Evolutionary conservation across 2,113 vertebrate genomes (phyloP), one percentile per base, ranked within the genome.

Genomic region (Caranx melampygus): DNA sequence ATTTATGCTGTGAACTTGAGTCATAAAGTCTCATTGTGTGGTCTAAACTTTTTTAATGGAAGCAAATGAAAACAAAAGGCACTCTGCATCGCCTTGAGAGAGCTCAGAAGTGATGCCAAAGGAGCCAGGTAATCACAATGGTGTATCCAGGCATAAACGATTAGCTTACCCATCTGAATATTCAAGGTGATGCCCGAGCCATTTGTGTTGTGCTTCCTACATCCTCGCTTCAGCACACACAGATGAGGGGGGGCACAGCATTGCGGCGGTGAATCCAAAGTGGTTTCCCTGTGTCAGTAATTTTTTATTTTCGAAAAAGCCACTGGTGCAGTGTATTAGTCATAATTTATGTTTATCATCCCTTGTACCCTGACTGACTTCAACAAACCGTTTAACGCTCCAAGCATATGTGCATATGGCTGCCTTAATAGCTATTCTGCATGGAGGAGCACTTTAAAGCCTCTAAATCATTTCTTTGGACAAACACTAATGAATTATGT

Each of bases 321-420:
- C 96, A 97, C 95, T 96, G 96, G 96, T 96, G 97, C 97, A 96
- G 96, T 96, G 97, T 97, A 97, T 98, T 98, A 98, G 96, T 96
- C 96, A 96, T 97, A 97, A 98, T 97, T 98, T 97, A 97, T 96
- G 96, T 98, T 98, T 97, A 97, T 97, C 96, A 95, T 97, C 95
- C 94, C 97, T 95, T 95, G 95, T 96, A 96, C 95, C 96, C 95
- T 94, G 96, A 49, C 96, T 96, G 96, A 97, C 97, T 97, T 97
- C 96, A 97, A 97, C 97, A 98, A 97, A 97, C 95, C 96, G 96
- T 97, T 99, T 97, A 98, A 97, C 96, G 94, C 96, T 96, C 96
- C 93, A 93, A 96, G 92, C 96, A 79, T 85, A 82, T 95, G 95
- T 96, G 95, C 96, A 96, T 96, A 96, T 96, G 96, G 95, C 96